Evolutionary conservation across 2,888 invertebrate species (phyloP), one percentile per base, ranked within the genome.

Genomic region (Tanypteryx hageni): DNA sequence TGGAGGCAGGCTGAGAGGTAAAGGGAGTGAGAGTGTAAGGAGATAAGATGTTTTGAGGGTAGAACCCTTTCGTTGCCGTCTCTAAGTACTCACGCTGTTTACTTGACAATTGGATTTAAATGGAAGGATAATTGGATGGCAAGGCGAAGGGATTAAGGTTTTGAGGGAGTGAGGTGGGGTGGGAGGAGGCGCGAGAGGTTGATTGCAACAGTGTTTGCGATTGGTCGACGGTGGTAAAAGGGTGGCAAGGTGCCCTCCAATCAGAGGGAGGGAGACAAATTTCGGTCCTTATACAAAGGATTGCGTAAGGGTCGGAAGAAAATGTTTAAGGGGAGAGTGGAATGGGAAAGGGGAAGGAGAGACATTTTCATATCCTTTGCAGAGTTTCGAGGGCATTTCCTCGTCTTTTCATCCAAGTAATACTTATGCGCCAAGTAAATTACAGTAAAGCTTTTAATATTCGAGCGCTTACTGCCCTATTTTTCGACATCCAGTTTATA

Each of bases 31-130:
- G 61, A 10, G 7, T 61, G 61, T 31, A 86, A 86, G 86, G 86
- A 86, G 86, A 86, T 86, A 86, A 86, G 86, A 86, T 86, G 86
- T 86, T 86, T 86, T 59, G 61, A 31, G 86, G 86, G n/a, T 59
- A 27, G 86, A 86, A 22, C 86, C 86, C 86, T 86, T 86, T 27
- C 83, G 83, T 18, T 56, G 22, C 86, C 86, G 58, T 31, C 86
- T 86, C 86, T 86, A 86, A 86, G 86, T 86, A 86, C 86, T 86
- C 61, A n/a, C 89, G 64, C 89, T 89, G 89, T 89, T 89, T 89
- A 89, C 89, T 89, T 89, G 89, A 89, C 89, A 89, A 89, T 89
- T 89, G 89, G 89, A 89, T 89, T 89, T 89, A 89, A 89, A 89
- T 86, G 86, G 86, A 89, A 64, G 89, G 89, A 68, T 64, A 89